A percentile compares a stretch with the other conserved stretches of the same genome.
Conservation (phyloP, 2,888 invertebrate species). For the Eristalis intricaria region DNA sequence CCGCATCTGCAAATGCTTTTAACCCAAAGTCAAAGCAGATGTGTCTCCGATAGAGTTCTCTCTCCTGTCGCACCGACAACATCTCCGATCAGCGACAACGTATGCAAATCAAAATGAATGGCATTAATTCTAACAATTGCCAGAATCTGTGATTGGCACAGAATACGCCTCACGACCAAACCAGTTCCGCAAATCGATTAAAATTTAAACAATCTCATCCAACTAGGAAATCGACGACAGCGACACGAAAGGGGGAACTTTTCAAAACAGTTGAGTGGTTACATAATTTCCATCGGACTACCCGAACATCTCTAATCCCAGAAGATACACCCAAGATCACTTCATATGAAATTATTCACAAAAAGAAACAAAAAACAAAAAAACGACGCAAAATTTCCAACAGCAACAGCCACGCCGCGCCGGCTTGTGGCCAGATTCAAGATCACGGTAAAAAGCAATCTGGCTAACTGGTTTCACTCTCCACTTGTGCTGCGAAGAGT, state of each 20-base stretch:
- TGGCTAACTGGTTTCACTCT: constrained; percentile 47
- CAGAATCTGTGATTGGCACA: neutral
- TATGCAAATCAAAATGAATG: constrained; percentile 28
- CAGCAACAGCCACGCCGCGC: neutral
- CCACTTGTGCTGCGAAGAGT: constrained; percentile 1
- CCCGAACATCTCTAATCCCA: constrained; percentile 1
- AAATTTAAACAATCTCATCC: constrained; percentile 3
- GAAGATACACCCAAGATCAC: neutral
- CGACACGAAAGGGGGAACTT: neutral
- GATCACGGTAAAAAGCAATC: constrained; percentile 43
- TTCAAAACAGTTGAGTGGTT: constrained; percentile 3
- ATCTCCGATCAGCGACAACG: neutral
- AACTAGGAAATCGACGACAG: constrained; percentile 13
- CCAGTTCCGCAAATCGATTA: constrained; percentile 11
- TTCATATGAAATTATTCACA: neutral
- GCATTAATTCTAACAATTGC: constrained; percentile 17
- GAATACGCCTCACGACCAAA: constrained; percentile 21
- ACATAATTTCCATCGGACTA: constrained; percentile 16
- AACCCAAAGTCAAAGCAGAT: neutral
- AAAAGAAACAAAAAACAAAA: constrained; percentile 3
- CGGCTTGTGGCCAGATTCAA: constrained; percentile 46
- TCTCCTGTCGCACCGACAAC: neutral
- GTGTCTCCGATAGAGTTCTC: neutral
- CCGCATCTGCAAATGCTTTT: constrained; percentile 13
- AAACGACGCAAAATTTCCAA: neutral